Conservation (phyloP, 2,797 vertebrate species). For the Cuniculus paca region DNA sequence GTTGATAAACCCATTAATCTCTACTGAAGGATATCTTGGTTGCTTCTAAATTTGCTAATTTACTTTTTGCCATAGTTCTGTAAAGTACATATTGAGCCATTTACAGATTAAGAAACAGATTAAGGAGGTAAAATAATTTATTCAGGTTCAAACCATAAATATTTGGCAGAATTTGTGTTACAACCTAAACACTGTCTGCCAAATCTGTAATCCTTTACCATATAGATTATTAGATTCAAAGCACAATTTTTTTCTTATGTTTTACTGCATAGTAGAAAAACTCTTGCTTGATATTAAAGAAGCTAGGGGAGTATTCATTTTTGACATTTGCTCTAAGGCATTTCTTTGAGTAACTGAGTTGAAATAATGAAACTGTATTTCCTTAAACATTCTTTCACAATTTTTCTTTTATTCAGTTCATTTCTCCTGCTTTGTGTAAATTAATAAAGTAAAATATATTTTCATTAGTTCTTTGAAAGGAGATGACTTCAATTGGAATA, state of each 20-base stretch:
- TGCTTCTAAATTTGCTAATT: neutral
- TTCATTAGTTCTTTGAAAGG: neutral
- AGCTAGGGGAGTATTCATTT: neutral
- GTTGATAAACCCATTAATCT: neutral
- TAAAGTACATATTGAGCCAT: neutral
- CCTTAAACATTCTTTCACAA: neutral
- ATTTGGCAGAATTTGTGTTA: conserved; percentile 35
- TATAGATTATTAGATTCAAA: conserved; percentile 22
- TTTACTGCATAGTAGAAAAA: neutral
- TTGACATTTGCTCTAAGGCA: neutral
- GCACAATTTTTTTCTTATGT: neutral
- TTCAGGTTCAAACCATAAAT: neutral
- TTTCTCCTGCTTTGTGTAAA: conserved; percentile 26
- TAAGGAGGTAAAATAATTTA: neutral
- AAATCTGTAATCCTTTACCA: neutral
- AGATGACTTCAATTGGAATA: neutral
- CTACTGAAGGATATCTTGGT: neutral
- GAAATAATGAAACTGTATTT: conserved; percentile 55
- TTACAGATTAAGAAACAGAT: conserved; percentile 8
- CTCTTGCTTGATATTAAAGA: neutral
- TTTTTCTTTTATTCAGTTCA: neutral
- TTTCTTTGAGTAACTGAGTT: conserved; percentile 46
- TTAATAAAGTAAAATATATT: conserved; percentile 13
- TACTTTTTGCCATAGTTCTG: neutral
- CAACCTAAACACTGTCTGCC: neutral